Base-by-base conservation (phyloP, 1,140 invertebrate genomes). In the Tetraneura akinire region DNA sequence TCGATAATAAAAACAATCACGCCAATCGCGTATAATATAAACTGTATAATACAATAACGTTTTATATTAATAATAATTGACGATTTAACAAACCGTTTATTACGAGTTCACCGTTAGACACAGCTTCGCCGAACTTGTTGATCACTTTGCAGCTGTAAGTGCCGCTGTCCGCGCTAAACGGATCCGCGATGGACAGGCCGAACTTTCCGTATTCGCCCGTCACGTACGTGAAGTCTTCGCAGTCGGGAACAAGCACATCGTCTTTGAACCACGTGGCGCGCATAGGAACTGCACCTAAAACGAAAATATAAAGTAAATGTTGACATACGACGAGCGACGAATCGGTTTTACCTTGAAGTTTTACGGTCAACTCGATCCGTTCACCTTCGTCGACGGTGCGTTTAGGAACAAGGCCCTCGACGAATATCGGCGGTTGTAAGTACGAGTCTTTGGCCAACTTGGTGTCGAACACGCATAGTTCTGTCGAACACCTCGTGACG, bases 231-330 rank as follows among this genome's bases (percentile, higher is more conserved):
- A 88, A 88, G 83, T 91, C 89, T n/a, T 89, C 88, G 82, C 88
- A 90, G 83, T 93, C 88, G n/a, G 87, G 87, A 29, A 95, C 85
- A 60, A 90, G 87, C 81, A 89, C 88, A 29, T 89, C 90, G 83
- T 93, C 90, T 83, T 90, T 91, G 45, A 90, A 87, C 93, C 93
- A 95, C 42, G 88, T 84, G 14, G 93, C 88, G 29, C 88, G 88
- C 73, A 91, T 89, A 13, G 91, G 91, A 78, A 88, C 87, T 83
- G 86, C 86, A 47, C 90, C 90, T 90, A 83, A 60, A 57, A 66
- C 16, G 3, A 55, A 64, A 82, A 81, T 80, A 26, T 4, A 81
- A 42, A 64, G n/a, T n/a, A 32, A 37, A n/a, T 1, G 3, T 57
- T 1, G 23, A 23, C 8, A 32, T 32, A 1, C 0, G 16, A 32